phyloP scores from a whole-genome alignment of 2,797 vertebrate species.

The Gouania willdenowi region DNA sequence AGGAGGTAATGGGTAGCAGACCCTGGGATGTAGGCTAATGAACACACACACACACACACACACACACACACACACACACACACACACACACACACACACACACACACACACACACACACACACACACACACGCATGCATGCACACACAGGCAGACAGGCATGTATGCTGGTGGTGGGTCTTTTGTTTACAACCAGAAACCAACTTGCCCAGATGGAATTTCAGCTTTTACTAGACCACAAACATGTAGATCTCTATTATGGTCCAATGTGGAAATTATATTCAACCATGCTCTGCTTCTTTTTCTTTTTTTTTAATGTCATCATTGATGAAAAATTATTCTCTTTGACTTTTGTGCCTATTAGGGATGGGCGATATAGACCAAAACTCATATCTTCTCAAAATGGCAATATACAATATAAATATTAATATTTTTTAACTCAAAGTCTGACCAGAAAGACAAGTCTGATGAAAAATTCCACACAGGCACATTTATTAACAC shows the following conservation, averaged over 20 bases:
- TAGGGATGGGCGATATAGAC: too few relatives aligned
- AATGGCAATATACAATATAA: too few relatives aligned
- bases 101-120: constrained; percentile 14
- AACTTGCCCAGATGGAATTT: constrained; percentile 8
- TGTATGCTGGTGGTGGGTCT: constrained; percentile 35
- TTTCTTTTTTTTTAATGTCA: too few relatives aligned
- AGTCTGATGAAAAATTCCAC: too few relatives aligned
- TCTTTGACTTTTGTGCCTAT: too few relatives aligned
- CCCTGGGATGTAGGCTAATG: constrained; percentile 57
- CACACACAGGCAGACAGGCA: constrained; percentile 29
- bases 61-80: constrained; percentile 37
- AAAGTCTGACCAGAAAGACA: too few relatives aligned
- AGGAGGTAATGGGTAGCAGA: constrained; percentile 28
- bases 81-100: constrained; percentile 30
- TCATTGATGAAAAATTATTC: too few relatives aligned
- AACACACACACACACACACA: too few relatives aligned
- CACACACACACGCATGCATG: constrained; percentile 12
- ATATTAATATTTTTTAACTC: too few relatives aligned
- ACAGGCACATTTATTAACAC: too few relatives aligned
- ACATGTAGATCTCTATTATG: background rate
- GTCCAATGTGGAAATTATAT: background rate
- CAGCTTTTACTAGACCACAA: constrained; percentile 3
- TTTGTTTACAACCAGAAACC: constrained; percentile 59
- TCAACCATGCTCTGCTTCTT: too few relatives aligned
- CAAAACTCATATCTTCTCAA: too few relatives aligned